Conservation (phyloP, 1,140 invertebrate species). For the Leptinotarsa defecta region DNA sequence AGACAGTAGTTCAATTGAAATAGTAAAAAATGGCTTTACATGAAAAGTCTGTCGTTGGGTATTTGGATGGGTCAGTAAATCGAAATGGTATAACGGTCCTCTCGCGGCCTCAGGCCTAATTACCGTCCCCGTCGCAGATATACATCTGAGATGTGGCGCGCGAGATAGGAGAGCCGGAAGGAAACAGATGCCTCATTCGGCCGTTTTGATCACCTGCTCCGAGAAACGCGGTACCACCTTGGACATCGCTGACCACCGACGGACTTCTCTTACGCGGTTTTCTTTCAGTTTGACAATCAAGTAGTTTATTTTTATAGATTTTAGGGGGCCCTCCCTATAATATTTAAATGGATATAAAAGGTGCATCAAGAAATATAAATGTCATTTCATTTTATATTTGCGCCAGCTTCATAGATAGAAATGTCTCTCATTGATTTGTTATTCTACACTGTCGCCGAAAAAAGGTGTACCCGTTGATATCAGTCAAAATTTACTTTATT, state of each 20-base stretch:
- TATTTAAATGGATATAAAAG: too few species aligned
- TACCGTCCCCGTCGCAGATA: conserved; percentile 35
- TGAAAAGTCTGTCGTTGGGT: too few species aligned
- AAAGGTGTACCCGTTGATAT: too few species aligned
- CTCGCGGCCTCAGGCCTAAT: conserved; percentile 38
- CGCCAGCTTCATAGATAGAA: too few species aligned
- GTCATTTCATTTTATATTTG: too few species aligned
- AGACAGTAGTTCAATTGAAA: too few species aligned
- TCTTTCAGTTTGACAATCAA: not conserved
- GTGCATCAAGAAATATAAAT: too few species aligned
- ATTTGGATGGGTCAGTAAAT: not conserved
- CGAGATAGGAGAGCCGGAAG: conserved; percentile 41
- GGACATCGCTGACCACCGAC: not conserved
- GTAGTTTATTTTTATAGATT: not conserved
- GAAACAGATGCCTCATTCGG: conserved; percentile 43
- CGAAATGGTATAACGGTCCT: conserved; percentile 34
- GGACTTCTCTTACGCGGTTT: not conserved
- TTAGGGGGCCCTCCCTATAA: not conserved
- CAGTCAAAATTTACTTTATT: too few species aligned
- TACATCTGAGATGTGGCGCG: conserved; percentile 35
- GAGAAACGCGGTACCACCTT: conserved; percentile 11
- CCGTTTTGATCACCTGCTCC: conserved; percentile 13
- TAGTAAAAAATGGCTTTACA: too few species aligned
- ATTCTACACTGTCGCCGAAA: too few species aligned
- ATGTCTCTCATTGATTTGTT: too few species aligned